phyloP scores from a whole-genome alignment of 2,888 invertebrate genomes.

The Eupelmus urozonus region DNA sequence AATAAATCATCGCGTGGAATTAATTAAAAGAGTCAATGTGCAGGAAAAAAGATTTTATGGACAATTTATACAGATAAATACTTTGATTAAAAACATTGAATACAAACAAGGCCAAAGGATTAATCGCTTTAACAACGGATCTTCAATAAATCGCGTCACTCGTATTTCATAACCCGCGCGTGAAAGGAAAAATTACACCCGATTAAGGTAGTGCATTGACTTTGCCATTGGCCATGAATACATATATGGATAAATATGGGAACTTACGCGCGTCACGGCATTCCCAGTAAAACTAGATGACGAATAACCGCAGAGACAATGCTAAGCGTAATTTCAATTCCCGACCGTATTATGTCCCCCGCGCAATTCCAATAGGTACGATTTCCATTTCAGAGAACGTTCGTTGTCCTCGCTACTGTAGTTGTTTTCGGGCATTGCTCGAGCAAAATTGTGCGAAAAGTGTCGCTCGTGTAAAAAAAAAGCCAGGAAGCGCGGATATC shows the following conservation, averaged over 20 bases:
- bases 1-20: too few relatives aligned
- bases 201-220: conserved; percentile 38
- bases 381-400: conserved; percentile 1
- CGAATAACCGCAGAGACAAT: conserved; percentile 12
- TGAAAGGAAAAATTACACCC: conserved; percentile 33
- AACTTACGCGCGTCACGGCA: background rate
- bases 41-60: too few relatives aligned
- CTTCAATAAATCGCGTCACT: background rate
- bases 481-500: conserved; percentile 17
- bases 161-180: conserved; percentile 11
- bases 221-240: conserved; percentile 46
- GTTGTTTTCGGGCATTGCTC: too few relatives aligned
- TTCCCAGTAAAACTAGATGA: conserved; percentile 12
- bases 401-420: too few relatives aligned
- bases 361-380: background rate
- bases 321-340: conserved; percentile 2
- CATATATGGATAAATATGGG: background rate
- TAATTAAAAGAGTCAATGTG: too few relatives aligned
- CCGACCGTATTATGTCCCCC: background rate
- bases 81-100: background rate
- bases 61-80: too few relatives aligned
- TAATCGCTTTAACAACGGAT: background rate
- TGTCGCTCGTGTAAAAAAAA: conserved; percentile 18
- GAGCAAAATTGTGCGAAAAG: background rate
- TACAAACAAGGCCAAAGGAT: conserved; percentile 4